These are phyloP conservation scores for Calameuta pallipes DNA, from an alignment of 2,888 invertebrate genomes.

Conservation along the genomic window DNA sequence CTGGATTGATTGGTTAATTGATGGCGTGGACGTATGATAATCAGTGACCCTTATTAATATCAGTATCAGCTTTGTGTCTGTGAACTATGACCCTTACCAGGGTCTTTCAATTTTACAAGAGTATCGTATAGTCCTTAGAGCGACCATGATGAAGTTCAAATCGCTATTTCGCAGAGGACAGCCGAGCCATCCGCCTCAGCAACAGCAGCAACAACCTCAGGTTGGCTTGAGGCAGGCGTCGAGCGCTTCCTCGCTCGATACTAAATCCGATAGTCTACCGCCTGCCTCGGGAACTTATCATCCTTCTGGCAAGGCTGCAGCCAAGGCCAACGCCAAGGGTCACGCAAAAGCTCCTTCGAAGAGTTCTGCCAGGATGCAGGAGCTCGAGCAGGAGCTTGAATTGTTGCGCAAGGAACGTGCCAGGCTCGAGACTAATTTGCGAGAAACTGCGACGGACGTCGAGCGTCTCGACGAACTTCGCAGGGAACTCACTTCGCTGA, in stretches of 20 bases:
- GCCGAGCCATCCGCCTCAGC: conserved; percentile 58
- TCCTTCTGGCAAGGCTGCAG: conserved; percentile 64
- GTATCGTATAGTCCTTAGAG: conserved; percentile 29
- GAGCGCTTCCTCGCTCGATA: conserved; percentile 75
- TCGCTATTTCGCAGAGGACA: conserved; percentile 92
- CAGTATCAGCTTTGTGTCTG: not conserved
- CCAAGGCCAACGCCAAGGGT: conserved; percentile 54
- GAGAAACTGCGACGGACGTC: conserved; percentile 47
- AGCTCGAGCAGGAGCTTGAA: conserved; percentile 78
- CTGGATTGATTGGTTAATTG: not conserved
- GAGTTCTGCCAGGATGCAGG: conserved; percentile 67
- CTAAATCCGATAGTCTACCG: conserved; percentile 70
- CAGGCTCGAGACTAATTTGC: conserved; percentile 73
- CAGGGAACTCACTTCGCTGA: conserved; percentile 57
- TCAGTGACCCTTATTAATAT: not conserved
- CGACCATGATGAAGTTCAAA: conserved; percentile 91
- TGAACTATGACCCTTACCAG: not conserved
- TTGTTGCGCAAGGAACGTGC: conserved; percentile 77
- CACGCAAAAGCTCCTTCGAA: conserved; percentile 68
- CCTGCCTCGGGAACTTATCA: conserved; percentile 58
- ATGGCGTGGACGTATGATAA: not conserved
- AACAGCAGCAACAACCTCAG: conserved; percentile 44
- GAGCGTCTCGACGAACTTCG: conserved; percentile 57
- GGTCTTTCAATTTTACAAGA: not conserved
- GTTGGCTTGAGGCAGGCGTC: conserved; percentile 70